These are phyloP conservation scores for Hepsetus odoe DNA, from an alignment of 2,113 vertebrate genomes.

Conservation along the genomic window DNA sequence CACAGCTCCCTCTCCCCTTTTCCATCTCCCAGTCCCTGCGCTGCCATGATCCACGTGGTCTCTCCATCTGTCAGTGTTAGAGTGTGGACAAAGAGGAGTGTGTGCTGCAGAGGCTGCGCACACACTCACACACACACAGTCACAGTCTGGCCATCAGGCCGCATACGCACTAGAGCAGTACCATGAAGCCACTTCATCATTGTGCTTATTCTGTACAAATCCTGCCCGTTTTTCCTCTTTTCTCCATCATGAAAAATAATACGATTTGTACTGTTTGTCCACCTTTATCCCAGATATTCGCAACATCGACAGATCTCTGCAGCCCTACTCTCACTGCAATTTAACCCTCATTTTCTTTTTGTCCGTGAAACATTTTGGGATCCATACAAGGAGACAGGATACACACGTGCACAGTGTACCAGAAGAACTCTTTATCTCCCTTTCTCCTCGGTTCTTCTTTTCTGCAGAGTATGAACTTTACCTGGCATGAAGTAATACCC, in stretches of 20 bases:
- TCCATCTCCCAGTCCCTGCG: slow-evolving; percentile 26
- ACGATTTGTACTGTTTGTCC: too few relatives aligned
- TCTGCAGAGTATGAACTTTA: not conserved
- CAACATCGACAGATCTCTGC: too few relatives aligned
- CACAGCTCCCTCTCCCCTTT: slow-evolving; percentile 31
- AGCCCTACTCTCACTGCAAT: too few relatives aligned
- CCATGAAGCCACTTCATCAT: not conserved
- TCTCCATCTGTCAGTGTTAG: slow-evolving; percentile 59
- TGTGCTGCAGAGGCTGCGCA: slow-evolving; percentile 26
- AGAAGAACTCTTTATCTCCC: too few relatives aligned
- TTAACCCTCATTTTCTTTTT: too few relatives aligned
- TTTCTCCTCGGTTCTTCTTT: not conserved
- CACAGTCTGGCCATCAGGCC: slow-evolving; percentile 15
- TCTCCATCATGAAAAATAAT: too few relatives aligned
- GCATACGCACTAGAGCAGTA: not conserved
- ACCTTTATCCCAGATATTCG: too few relatives aligned
- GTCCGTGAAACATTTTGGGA: too few relatives aligned
- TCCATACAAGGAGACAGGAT: too few relatives aligned
- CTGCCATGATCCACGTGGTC: slow-evolving; percentile 58
- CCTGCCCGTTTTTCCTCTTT: not conserved
- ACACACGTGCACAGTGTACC: too few relatives aligned
- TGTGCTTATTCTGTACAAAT: not conserved
- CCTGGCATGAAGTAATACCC: not conserved
- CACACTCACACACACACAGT: slow-evolving; percentile 22
- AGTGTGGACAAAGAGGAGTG: slow-evolving; percentile 49